Conservation (phyloP, 2,113 vertebrate species). For the Morone chrysops region DNA sequence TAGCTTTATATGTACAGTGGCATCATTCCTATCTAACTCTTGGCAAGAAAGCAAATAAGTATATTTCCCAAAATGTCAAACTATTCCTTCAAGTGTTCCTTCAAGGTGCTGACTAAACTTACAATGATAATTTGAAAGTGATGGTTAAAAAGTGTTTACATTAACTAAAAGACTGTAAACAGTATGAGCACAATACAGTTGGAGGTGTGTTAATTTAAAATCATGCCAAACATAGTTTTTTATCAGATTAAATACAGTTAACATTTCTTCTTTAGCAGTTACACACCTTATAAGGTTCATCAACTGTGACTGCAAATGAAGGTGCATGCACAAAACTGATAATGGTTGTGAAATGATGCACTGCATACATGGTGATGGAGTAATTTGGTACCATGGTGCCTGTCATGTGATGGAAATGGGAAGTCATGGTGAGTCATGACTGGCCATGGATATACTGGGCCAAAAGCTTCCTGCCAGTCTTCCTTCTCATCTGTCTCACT, state of each 20-base stretch:
- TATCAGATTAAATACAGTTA: neutral
- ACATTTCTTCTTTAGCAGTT: neutral
- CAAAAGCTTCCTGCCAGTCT: neutral
- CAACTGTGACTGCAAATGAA: no score
- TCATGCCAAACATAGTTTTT: neutral
- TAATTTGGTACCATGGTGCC: neutral
- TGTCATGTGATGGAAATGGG: constrained; percentile 48
- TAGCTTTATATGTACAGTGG: neutral
- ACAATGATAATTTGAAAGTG: neutral
- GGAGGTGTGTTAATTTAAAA: neutral
- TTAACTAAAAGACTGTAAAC: neutral
- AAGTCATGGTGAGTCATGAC: constrained; percentile 47
- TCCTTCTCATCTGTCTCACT: neutral
- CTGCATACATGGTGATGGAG: neutral
- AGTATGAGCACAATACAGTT: neutral
- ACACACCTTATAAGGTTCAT: neutral
- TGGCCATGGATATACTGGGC: neutral
- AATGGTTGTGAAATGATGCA: no score
- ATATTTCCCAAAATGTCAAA: neutral
- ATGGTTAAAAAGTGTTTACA: neutral
- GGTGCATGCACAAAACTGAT: no score
- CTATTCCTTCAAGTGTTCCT: neutral
- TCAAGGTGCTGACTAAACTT: neutral
- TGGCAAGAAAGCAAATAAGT: neutral
- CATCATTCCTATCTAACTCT: neutral